Evolutionary conservation across 2,113 vertebrate genomes (phyloP).

Genomic region (Coregonus clupeaformis): DNA sequence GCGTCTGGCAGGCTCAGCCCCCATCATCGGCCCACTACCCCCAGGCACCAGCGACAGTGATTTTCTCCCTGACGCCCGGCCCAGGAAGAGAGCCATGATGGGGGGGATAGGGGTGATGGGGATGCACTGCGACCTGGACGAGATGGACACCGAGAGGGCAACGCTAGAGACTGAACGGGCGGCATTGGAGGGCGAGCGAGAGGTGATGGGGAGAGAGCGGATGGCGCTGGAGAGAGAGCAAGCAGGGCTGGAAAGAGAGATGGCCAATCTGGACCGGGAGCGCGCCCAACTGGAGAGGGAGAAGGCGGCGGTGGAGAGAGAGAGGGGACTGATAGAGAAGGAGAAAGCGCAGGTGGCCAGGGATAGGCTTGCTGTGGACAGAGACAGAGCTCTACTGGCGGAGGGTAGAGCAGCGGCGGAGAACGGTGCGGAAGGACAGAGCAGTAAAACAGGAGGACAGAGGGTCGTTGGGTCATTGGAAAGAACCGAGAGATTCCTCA

Average conservation of each 20-base stretch:
- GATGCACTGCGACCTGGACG: too few species aligned
- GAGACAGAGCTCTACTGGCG: conserved; percentile 14
- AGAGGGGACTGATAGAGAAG: conserved; percentile 54
- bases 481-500: conserved; percentile 60
- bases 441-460: not conserved
- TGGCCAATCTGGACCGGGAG: conserved; percentile 45
- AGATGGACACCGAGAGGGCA: conserved; percentile 28
- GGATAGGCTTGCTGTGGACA: conserved; percentile 34
- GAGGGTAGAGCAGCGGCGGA: conserved; percentile 23
- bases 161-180: conserved; percentile 41
- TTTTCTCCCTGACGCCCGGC: conserved; percentile 40
- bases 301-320: conserved; percentile 63
- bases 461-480: conserved; percentile 26
- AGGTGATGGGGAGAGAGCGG: conserved; percentile 55
- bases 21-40: conserved; percentile 42
- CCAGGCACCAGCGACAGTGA: conserved; percentile 26
- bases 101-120: conserved; percentile 46
- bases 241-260: conserved; percentile 59
- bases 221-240: conserved; percentile 60
- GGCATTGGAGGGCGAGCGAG: conserved; percentile 45
- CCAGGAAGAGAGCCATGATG: conserved; percentile 44
- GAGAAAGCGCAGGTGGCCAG: conserved; percentile 49
- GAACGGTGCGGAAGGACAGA: conserved; percentile 16
- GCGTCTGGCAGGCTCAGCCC: conserved; percentile 53
- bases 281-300: conserved; percentile 60